Percentiles rank a stretch among this genome's conserved stretches.
These are phyloP conservation scores for Morone saxatilis DNA, from an alignment of 2,113 vertebrate genomes.

Conservation along the genomic window DNA sequence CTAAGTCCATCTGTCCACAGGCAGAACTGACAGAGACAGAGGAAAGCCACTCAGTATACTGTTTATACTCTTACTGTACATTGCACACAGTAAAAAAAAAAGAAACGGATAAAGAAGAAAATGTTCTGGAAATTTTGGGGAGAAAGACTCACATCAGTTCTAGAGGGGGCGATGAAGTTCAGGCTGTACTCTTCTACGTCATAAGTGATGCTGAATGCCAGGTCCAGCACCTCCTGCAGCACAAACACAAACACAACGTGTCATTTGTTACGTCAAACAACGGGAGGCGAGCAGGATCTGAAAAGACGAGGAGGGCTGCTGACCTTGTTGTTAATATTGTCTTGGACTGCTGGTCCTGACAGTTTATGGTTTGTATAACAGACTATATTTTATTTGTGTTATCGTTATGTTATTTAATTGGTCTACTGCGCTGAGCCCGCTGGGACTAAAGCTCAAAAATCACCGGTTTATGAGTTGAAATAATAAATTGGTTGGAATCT, in stretches of 20 bases:
- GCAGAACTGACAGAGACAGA: slow-evolving; percentile 87
- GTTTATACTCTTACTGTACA: rapidly evolving
- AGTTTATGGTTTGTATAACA: no score
- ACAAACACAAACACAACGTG: neutral
- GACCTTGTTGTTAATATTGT: no score
- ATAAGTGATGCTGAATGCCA: slow-evolving; percentile 94
- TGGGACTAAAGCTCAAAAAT: no score
- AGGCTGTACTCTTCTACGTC: slow-evolving; percentile 91
- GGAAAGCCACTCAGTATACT: neutral
- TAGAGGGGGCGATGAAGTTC: slow-evolving; percentile 94
- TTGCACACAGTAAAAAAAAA: neutral
- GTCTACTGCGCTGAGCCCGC: no score
- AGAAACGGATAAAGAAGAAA: neutral
- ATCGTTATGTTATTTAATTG: no score
- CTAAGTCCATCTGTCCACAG: slow-evolving; percentile 96
- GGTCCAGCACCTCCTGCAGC: slow-evolving; percentile 90
- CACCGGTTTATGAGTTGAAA: no score
- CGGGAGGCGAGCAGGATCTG: rapidly evolving
- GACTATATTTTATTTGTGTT: no score
- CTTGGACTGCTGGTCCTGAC: no score
- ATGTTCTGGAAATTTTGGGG: neutral
- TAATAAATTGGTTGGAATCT: no score
- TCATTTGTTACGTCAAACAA: neutral
- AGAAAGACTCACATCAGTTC: slow-evolving; percentile 89
- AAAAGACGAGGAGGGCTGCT: slow-evolving; percentile 35